phyloP scores from a whole-genome alignment of 2,113 vertebrate genomes.

The Poeciliopsis occidentalis region DNA sequence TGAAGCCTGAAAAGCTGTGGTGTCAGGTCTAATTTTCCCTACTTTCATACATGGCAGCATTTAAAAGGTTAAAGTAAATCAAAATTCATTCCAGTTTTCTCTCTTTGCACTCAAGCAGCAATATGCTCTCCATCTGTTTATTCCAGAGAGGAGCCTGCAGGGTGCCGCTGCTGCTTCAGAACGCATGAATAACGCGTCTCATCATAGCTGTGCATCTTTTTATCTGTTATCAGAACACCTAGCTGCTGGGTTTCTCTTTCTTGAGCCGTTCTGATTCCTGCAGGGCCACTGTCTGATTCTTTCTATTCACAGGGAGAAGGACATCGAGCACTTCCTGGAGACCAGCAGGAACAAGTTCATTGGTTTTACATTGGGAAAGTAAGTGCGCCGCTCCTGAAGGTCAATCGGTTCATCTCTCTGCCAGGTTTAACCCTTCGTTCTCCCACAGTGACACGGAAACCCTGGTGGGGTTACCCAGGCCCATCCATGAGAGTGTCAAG shows the following conservation, averaged over 20 bases:
- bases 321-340: slow-evolving; percentile 97
- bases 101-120: neutral
- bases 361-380: slow-evolving; percentile 96
- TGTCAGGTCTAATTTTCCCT: slow-evolving; percentile 19
- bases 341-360: slow-evolving; percentile 98
- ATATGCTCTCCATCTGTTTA: slow-evolving; percentile 52
- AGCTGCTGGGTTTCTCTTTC: neutral
- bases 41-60: slow-evolving; percentile 7
- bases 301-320: slow-evolving; percentile 87
- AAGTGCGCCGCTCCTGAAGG: slow-evolving; percentile 62
- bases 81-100: slow-evolving; percentile 14
- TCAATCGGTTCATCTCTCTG: neutral
- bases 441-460: slow-evolving; percentile 91
- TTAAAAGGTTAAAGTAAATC: neutral
- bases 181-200: slow-evolving; percentile 56
- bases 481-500: slow-evolving; percentile 97
- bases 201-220: slow-evolving; percentile 1
- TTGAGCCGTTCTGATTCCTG: neutral
- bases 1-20: neutral
- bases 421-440: neutral
- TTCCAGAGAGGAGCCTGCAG: slow-evolving; percentile 19
- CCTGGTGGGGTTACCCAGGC: slow-evolving; percentile 91
- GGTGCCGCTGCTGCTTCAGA: slow-evolving; percentile 19
- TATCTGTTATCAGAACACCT: slow-evolving; percentile 8
- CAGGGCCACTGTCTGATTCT: too few relatives aligned